Evolutionary conservation across 2,888 invertebrate genomes (phyloP).

Genomic region (Meiosimyza platycephala): DNA sequence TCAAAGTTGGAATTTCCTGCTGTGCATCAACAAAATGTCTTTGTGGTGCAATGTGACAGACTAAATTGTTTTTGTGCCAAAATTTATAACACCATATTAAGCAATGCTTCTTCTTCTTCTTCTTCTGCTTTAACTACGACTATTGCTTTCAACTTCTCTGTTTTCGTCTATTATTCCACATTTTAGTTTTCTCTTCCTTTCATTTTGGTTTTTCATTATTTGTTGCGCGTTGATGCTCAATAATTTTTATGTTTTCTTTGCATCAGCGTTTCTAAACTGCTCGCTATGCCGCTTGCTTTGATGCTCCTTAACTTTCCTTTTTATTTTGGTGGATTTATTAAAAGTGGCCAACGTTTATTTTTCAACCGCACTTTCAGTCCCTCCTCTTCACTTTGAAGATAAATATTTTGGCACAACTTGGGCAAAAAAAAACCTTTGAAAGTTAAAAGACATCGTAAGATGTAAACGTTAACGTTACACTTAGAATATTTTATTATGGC

Average conservation of each 20-base stretch:
- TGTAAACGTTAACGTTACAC: background rate
- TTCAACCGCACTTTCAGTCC: background rate
- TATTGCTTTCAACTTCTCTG: background rate
- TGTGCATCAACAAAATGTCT: too few species aligned
- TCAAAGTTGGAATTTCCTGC: too few species aligned
- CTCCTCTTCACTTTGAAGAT: background rate
- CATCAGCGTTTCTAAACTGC: background rate
- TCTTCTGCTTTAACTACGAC: background rate
- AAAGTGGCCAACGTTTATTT: slow-evolving; percentile 39
- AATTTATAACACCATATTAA: slow-evolving; percentile 60
- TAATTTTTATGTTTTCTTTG: slow-evolving; percentile 27
- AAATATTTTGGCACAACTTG: slow-evolving; percentile 19
- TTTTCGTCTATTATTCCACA: background rate
- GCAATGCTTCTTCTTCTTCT: slow-evolving; percentile 39
- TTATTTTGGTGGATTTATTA: slow-evolving; percentile 34
- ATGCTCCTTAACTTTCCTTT: background rate
- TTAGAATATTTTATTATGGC: slow-evolving; percentile 20
- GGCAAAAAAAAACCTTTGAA: background rate
- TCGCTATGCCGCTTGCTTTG: slow-evolving; percentile 3
- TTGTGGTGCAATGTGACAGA: slow-evolving; percentile 52
- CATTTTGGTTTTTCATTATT: slow-evolving; percentile 29
- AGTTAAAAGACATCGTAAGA: slow-evolving; percentile 12
- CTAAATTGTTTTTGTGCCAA: slow-evolving; percentile 57
- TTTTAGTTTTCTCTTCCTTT: background rate
- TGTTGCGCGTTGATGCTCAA: slow-evolving; percentile 37